A percentile compares a stretch with the other conserved stretches of the same genome.
These are phyloP conservation scores for Hypsibius dujardini DNA, from an alignment of 1,140 invertebrate species.

Conservation along the genomic window DNA sequence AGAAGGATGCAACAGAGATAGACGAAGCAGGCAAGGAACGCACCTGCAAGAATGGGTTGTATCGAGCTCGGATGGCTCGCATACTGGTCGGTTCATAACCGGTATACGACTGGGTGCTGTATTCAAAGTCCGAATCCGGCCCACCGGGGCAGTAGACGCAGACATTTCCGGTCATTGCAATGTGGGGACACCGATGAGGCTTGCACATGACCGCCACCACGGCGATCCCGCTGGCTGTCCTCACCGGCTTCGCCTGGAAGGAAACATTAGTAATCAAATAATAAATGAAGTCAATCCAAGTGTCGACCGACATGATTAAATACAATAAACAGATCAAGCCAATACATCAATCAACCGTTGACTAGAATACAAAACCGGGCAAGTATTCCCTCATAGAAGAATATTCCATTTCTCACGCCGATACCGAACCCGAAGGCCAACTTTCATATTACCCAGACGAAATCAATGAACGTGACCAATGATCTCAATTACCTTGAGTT, in stretches of 20 bases:
- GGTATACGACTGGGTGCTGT: conserved; percentile 99
- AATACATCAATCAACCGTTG: no score
- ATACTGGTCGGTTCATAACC: conserved; percentile 99
- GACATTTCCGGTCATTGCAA: conserved; percentile 97
- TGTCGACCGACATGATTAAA: neutral
- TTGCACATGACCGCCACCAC: conserved; percentile 99
- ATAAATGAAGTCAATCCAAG: neutral
- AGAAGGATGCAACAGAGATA: no score
- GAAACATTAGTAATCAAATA: neutral
- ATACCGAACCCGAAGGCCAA: no score
- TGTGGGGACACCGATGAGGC: conserved; percentile 95
- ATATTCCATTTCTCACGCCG: no score
- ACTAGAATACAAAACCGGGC: no score
- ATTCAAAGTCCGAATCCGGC: conserved; percentile 98
- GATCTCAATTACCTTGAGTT: conserved; percentile 43
- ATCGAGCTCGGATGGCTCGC: conserved; percentile 90
- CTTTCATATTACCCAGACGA: no score
- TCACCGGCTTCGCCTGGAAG: conserved; percentile 63
- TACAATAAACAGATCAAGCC: conserved; percentile 20
- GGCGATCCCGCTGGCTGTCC: conserved; percentile 93
- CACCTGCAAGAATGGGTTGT: conserved; percentile 77
- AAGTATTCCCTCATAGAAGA: no score
- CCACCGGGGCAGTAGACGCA: conserved; percentile 97
- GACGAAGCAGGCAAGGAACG: no score
- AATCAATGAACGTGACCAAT: no score